Conservation (phyloP, 2,888 invertebrate genomes). For the Lobophora halterata region DNA sequence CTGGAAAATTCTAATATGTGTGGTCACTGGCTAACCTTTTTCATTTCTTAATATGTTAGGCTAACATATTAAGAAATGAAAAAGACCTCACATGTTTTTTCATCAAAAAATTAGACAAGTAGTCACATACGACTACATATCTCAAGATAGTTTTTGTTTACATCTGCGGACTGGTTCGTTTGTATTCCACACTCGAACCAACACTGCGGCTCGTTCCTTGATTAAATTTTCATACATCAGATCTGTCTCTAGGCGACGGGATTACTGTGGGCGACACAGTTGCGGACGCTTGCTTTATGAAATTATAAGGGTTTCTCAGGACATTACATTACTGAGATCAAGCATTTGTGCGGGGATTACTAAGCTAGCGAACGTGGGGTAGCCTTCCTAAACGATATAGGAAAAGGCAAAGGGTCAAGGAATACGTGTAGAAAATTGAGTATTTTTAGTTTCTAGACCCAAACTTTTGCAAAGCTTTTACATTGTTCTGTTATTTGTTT, state of each 20-base stretch:
- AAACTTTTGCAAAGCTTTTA: too few species aligned
- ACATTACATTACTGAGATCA: slow-evolving; percentile 16
- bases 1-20: too few species aligned
- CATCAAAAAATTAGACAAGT: too few species aligned
- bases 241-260: slow-evolving; percentile 9
- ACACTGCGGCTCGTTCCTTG: slow-evolving; percentile 14
- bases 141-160: slow-evolving; percentile 1
- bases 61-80: too few species aligned
- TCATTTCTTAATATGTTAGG: too few species aligned
- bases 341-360: slow-evolving; percentile 16
- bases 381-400: too few species aligned
- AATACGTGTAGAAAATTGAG: too few species aligned
- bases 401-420: too few species aligned
- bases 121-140: slow-evolving; percentile 1
- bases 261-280: slow-evolving; percentile 18
- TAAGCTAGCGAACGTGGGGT: slow-evolving; percentile 1
- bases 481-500: too few species aligned
- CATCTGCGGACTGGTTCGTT: neutral
- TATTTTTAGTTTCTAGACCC: too few species aligned
- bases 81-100: too few species aligned
- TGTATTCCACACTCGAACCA: slow-evolving; percentile 4
- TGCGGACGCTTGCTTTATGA: slow-evolving; percentile 19
- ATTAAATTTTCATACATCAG: slow-evolving; percentile 21
- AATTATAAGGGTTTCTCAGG: slow-evolving; percentile 20
- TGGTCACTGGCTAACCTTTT: too few species aligned